These are phyloP conservation scores for Ganaspis sp. DNA, from an alignment of 1,140 invertebrate genomes.

Conservation along the genomic window DNA sequence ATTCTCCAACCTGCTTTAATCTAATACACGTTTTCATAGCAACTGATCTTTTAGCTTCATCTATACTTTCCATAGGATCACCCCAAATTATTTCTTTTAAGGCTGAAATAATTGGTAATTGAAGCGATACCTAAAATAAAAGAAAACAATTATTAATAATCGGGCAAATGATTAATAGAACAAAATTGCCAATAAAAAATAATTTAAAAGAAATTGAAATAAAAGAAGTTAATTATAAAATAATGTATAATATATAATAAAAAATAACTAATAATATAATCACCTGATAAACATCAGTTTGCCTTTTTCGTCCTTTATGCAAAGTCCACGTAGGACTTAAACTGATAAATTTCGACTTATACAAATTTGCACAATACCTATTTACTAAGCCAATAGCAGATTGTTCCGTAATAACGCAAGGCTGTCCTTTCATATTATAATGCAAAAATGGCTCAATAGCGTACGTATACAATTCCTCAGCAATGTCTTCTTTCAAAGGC, in stretches of 20 bases:
- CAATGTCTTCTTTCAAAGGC: conserved; percentile 76
- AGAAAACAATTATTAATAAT: conserved; percentile 29
- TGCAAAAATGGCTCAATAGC: conserved; percentile 76
- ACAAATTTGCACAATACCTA: conserved; percentile 86
- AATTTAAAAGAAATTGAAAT: too few species aligned
- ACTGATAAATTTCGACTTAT: conserved; percentile 88
- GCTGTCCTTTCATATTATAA: conserved; percentile 63
- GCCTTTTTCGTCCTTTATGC: conserved; percentile 46
- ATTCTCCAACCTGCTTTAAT: conserved; percentile 85
- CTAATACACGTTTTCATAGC: conserved; percentile 86
- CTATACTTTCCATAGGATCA: conserved; percentile 76
- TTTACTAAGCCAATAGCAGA: conserved; percentile 85
- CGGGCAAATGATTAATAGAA: too few species aligned
- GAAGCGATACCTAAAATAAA: conserved; percentile 60
- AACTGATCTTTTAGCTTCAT: conserved; percentile 86
- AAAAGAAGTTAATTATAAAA: neutral
- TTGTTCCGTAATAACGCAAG: conserved; percentile 78
- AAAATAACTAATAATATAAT: neutral
- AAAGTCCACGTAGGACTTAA: conserved; percentile 83
- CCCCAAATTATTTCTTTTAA: conserved; percentile 55
- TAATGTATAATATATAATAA: too few species aligned
- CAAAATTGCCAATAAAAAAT: too few species aligned
- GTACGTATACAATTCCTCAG: conserved; percentile 72
- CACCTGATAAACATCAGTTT: conserved; percentile 33
- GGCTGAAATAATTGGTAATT: conserved; percentile 65